Base-by-base conservation (phyloP, 2,888 invertebrate genomes). In the Epirrhoe tristata region DNA sequence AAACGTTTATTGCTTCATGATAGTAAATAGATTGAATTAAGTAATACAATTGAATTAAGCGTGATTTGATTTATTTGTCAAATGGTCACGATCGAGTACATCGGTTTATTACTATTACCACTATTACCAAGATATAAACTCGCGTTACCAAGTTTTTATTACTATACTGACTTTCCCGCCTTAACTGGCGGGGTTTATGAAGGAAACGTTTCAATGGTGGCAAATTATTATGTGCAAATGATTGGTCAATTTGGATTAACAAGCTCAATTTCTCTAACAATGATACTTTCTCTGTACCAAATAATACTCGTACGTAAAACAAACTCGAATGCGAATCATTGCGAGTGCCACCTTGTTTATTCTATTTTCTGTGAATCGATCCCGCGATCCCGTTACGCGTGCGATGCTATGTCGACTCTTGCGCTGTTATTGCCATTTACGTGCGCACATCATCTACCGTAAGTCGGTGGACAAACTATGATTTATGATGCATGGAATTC, bases 361-460 rank as follows among this genome's bases (percentile, higher is more conserved):
- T 67, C 67, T 64, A 60, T 72, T 69, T 72, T 57, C 72, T 64
- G 52, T 66, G 63, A 69, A 72, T 76, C 58, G 62, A 72, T 72
- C 66, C 55, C 59, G 32, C n/a, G 61, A 57, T 71, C 57, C 76
- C 74, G 77, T 75, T 77, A 74, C 53, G 61, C 17, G 24, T 31
- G 43, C 54, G 36, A 39, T 58, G 62, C 53, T 51, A 58, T 48
- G 61, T 55, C 61, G 62, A 67, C 60, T 70, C 60, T 63, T 59
- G 67, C 58, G 55, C 71, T 67, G 70, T 67, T 73, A 73, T 72
- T 74, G 65, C 66, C 66, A 72, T 74, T 67, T 64, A 71, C 74
- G 70, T 63, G 67, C 57, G 60, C 70, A 72, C 72, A 72, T 72
- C 70, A 63, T 57, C 63, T 72, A 73, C 74, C 71, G 74, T 70